Conservation (phyloP, 53 echinoderm and acorn worm species). For the Echinometra lucunter region DNA sequence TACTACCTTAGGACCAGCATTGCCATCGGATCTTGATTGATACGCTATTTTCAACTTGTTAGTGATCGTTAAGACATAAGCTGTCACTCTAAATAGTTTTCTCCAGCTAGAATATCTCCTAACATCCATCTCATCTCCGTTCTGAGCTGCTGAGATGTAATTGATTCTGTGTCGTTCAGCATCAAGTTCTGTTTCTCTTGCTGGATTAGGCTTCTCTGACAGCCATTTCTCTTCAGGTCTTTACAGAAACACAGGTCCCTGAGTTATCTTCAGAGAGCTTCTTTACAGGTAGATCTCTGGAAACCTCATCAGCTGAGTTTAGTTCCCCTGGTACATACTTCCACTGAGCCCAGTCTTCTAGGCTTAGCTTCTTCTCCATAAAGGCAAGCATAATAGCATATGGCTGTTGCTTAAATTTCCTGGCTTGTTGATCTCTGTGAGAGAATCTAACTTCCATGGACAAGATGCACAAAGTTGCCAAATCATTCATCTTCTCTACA, state of each 20-base stretch:
- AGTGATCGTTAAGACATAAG: neutral
- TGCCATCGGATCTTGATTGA: slow-evolving; percentile 35
- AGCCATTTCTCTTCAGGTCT: slow-evolving; percentile 78
- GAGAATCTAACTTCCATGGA: slow-evolving; percentile 67
- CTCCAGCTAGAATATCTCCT: slow-evolving; percentile 34
- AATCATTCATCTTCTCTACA: slow-evolving; percentile 73
- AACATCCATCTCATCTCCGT: neutral
- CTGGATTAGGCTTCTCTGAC: slow-evolving; percentile 35
- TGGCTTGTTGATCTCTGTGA: slow-evolving; percentile 68
- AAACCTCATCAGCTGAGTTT: slow-evolving; percentile 76
- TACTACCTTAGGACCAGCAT: neutral
- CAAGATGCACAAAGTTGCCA: slow-evolving; percentile 68
- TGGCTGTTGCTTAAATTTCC: slow-evolving; percentile 63
- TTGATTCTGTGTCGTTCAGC: slow-evolving; percentile 59
- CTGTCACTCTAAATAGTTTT: slow-evolving; percentile 25
- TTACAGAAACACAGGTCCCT: slow-evolving; percentile 75
- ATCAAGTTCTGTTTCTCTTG: slow-evolving; percentile 32
- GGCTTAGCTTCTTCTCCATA: slow-evolving; percentile 28
- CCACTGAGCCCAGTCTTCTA: slow-evolving; percentile 45
- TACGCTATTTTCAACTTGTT: neutral
- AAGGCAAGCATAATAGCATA: slow-evolving; percentile 10
- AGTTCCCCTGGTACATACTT: slow-evolving; percentile 72
- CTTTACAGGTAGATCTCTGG: slow-evolving; percentile 66
- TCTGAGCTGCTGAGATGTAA: neutral
- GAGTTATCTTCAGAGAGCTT: slow-evolving; percentile 66